phyloP scores from a whole-genome alignment of 2,113 vertebrate genomes.

The Tapirus terrestris region DNA sequence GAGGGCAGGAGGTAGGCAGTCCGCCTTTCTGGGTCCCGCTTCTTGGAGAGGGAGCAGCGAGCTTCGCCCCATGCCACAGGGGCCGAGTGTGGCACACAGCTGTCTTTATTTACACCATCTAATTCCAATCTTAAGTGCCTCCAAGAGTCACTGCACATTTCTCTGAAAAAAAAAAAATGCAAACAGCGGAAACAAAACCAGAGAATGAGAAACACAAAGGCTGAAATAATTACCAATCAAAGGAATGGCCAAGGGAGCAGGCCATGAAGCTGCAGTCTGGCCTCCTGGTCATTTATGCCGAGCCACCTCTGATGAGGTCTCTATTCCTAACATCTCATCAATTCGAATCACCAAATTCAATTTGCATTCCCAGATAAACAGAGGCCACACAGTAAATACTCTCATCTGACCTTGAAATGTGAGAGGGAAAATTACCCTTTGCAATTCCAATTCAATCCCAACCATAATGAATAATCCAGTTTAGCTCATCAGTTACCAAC shows the following conservation, averaged over 20 bases:
- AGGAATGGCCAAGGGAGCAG: slow-evolving; percentile 58
- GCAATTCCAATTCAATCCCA: slow-evolving; percentile 85
- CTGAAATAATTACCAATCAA: slow-evolving; percentile 84
- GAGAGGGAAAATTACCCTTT: slow-evolving; percentile 86
- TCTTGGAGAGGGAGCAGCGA: neutral
- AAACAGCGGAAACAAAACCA: slow-evolving; percentile 82
- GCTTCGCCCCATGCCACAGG: accelerated
- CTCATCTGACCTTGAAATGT: slow-evolving; percentile 86
- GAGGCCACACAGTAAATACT: slow-evolving; percentile 86
- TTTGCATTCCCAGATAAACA: slow-evolving; percentile 89
- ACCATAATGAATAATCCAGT: slow-evolving; percentile 83
- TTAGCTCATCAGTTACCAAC: slow-evolving; percentile 71
- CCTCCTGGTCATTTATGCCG: slow-evolving; percentile 75
- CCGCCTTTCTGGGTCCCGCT: accelerated
- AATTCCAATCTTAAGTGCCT: slow-evolving; percentile 80
- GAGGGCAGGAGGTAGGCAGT: neutral
- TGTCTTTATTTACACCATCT: slow-evolving; percentile 73
- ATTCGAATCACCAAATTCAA: slow-evolving; percentile 86
- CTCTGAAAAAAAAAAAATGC: slow-evolving; percentile 77
- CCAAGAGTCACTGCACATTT: slow-evolving; percentile 79
- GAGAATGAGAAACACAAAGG: slow-evolving; percentile 77
- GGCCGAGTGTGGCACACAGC: neutral
- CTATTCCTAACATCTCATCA: slow-evolving; percentile 83
- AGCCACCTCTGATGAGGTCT: slow-evolving; percentile 79
- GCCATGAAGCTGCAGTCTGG: slow-evolving; percentile 62